Evolutionary conservation across 1,140 invertebrate genomes (phyloP).

Genomic region (Uloborus diversus): DNA sequence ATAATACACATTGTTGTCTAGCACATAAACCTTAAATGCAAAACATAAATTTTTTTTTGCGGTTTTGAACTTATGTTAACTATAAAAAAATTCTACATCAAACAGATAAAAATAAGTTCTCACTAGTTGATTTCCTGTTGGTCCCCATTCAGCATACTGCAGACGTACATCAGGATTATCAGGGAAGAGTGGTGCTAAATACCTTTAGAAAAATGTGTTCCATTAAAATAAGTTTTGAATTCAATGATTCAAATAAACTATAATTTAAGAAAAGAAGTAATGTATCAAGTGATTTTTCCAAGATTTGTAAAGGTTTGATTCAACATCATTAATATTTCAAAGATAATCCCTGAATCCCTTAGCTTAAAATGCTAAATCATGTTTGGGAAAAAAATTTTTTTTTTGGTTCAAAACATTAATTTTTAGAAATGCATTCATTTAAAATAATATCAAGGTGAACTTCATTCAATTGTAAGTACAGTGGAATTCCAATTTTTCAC

Average conservation of each 20-base stretch:
- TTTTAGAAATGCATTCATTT: no score
- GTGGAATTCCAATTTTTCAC: no score
- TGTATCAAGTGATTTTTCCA: no score
- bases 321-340: background rate
- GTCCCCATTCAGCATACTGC: constrained; percentile 74
- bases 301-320: no score
- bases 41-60: background rate
- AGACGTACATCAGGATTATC: constrained; percentile 44
- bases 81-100: background rate
- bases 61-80: background rate
- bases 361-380: background rate
- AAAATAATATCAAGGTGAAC: no score
- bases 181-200: constrained; percentile 54
- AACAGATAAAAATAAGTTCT: background rate
- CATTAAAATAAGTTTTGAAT: no score
- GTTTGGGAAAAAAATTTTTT: no score
- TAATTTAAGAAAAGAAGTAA: no score
- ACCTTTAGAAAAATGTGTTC: background rate
- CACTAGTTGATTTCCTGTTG: constrained; percentile 75
- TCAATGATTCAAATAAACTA: no score
- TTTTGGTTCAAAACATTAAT: no score
- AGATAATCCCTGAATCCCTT: background rate
- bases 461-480: no score
- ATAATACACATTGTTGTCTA: constrained; percentile 92
- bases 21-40: constrained; percentile 73